These are phyloP conservation scores for Neodiprion pinetum DNA, from an alignment of 1,140 invertebrate species.

Conservation along the genomic window DNA sequence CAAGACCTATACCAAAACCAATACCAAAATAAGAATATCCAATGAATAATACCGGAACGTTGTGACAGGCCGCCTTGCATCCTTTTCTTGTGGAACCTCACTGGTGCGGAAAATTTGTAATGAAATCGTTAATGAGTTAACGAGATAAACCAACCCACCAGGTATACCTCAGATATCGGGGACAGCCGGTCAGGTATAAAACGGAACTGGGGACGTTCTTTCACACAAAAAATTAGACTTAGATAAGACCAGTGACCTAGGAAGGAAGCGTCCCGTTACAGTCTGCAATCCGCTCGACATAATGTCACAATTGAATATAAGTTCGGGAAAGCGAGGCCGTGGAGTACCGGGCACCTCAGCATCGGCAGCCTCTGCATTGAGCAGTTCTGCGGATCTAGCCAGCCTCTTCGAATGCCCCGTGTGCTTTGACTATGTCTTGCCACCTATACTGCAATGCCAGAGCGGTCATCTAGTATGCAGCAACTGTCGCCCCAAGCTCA, in stretches of 20 bases:
- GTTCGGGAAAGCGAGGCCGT: slow-evolving; percentile 56
- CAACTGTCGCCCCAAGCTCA: slow-evolving; percentile 94
- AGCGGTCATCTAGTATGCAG: slow-evolving; percentile 92
- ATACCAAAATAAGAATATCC: slow-evolving; percentile 3
- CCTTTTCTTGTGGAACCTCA: too few species aligned
- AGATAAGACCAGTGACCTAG: too few species aligned
- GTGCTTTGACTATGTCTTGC: slow-evolving; percentile 99
- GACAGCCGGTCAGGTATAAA: too few species aligned
- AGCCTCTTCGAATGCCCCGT: slow-evolving; percentile 99
- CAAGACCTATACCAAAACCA: slow-evolving; percentile 1
- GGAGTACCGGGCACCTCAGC: slow-evolving; percentile 56
- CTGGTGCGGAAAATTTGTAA: too few species aligned
- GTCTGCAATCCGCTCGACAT: not conserved
- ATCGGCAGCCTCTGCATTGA: slow-evolving; percentile 54
- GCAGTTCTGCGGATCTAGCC: slow-evolving; percentile 82
- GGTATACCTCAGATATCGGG: too few species aligned
- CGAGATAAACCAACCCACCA: not conserved
- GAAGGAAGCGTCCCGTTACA: too few species aligned
- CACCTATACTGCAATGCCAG: slow-evolving; percentile 91
- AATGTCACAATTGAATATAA: slow-evolving; percentile 59
- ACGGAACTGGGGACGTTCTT: too few species aligned
- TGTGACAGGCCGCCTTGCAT: too few species aligned
- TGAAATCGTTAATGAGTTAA: not conserved
- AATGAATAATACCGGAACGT: not conserved
- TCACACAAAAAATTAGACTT: too few species aligned